Evolutionary conservation across 2,113 vertebrate species (phyloP), one percentile per base, ranked within the genome.

Genomic region (Origma solitaria): DNA sequence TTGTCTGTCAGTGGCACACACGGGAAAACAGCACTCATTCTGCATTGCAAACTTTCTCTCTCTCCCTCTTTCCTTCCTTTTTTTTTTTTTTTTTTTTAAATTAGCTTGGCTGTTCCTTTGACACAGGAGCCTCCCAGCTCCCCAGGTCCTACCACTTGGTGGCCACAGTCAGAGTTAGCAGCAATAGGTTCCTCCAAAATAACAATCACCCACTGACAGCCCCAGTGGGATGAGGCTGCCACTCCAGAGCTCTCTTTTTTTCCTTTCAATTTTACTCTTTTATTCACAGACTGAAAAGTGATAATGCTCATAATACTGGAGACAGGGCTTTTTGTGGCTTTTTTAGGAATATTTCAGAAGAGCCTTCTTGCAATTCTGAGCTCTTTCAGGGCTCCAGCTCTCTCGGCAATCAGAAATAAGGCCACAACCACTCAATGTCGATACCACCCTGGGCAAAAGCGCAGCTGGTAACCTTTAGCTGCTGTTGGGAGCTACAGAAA

Each of bases 321-420:
- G 7, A 9, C 3, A 13, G 13, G 15, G 25, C 10, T 30, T 72
- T 54, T 31, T 10, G 25, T 6, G 19, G 0, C 4, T 5, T 1
- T 12, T 54, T 78, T 82, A 53, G 49, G 51, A 73, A 50, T 84
- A 85, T 56, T 90, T 91, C 68, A 88, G 79, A 94, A 70, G 24
- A 33, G 5, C 13, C 15, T 85, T 10, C 58, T 72, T 69, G 28
- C 31, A 69, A 4, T 35, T 72, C 33, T 65, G 57, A 92, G 45
- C 3, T 80, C 22, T 68, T 79, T 40, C 35, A 66, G 23, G 31
- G 17, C 30, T 60, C 15, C 28, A 37, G 17, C 18, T 85, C 54
- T 88, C 12, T 23, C 37, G 57, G 49, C 20, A 49, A 33, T 45
- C 45, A 87, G n/a, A 89, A 91, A 91, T 47, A 58, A 86, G 61